Conservation (phyloP, 1,140 invertebrate genomes). For the Scaptomyza pallida region DNA sequence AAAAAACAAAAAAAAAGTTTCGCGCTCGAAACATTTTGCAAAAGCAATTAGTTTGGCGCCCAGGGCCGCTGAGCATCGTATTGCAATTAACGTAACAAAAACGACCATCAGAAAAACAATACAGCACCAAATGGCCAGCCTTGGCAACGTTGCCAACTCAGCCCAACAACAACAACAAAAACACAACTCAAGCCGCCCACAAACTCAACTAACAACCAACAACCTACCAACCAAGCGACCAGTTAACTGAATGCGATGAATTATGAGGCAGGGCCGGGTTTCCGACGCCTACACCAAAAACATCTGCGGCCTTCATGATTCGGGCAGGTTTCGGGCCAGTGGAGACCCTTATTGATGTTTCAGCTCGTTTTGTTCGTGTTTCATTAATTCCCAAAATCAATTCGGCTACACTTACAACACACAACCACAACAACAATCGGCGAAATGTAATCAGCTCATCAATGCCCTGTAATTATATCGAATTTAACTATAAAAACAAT, state of each 20-base stretch:
- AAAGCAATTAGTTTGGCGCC: constrained; percentile 77
- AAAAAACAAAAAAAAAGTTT: constrained; percentile 45
- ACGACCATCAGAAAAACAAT: constrained; percentile 66
- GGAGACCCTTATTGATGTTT: neutral
- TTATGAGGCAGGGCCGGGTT: constrained; percentile 57
- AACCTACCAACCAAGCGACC: constrained; percentile 32
- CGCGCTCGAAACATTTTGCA: constrained; percentile 64
- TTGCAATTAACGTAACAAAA: constrained; percentile 76
- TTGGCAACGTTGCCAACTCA: constrained; percentile 16
- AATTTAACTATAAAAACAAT: neutral
- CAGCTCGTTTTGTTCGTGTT: constrained; percentile 22
- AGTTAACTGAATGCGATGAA: constrained; percentile 67
- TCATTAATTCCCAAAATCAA: constrained; percentile 61
- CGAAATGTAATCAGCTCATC: neutral
- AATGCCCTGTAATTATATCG: neutral
- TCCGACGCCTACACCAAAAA: constrained; percentile 29
- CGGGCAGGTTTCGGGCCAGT: neutral
- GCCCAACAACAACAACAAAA: neutral
- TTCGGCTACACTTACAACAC: constrained; percentile 18
- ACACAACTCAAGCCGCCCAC: constrained; percentile 14
- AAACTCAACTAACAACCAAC: constrained; percentile 28
- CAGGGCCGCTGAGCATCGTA: constrained; percentile 67
- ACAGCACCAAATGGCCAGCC: constrained; percentile 54
- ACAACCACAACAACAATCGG: constrained; percentile 31
- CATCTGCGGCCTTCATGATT: constrained; percentile 30